Evolutionary conservation across 2,888 invertebrate genomes (phyloP).

Genomic region (Dichetophora obliterata): DNA sequence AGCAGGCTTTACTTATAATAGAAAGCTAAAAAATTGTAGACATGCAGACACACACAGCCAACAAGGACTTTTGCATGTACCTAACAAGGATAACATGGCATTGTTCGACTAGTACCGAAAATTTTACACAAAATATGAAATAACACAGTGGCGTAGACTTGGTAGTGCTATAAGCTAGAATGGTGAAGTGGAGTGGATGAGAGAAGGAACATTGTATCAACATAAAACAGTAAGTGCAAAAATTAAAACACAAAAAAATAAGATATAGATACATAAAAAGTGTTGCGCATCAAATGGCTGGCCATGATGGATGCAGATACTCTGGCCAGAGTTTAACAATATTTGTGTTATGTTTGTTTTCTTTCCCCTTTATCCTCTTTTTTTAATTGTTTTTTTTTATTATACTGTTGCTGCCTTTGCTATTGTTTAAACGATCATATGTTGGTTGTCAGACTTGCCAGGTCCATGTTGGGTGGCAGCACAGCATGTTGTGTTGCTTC

Average conservation of each 20-base stretch:
- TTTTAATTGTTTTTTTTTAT: not conserved
- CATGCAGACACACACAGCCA: not conserved
- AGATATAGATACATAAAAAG: not conserved
- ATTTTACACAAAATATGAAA: slow-evolving; percentile 8
- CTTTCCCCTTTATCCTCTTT: not conserved
- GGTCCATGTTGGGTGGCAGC: not conserved
- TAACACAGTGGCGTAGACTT: not conserved
- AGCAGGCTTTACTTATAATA: not conserved
- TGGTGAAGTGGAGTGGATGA: not conserved
- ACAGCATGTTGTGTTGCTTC: too few species aligned
- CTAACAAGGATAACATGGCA: slow-evolving; percentile 26
- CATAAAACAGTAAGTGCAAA: not conserved
- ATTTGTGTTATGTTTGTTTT: not conserved
- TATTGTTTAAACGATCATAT: not conserved
- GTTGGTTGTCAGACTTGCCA: not conserved
- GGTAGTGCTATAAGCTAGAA: not conserved
- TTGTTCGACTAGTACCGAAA: not conserved
- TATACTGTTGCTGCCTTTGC: slow-evolving; percentile 3
- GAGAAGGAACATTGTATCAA: not conserved
- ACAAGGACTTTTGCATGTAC: slow-evolving; percentile 24
- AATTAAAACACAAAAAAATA: not conserved
- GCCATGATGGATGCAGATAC: slow-evolving; percentile 5
- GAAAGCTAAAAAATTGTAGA: not conserved
- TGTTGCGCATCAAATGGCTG: not conserved
- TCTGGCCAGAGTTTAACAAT: not conserved